phyloP scores from a whole-genome alignment of 2,888 invertebrate species.

The Spatulosminthurus flaviceps region DNA sequence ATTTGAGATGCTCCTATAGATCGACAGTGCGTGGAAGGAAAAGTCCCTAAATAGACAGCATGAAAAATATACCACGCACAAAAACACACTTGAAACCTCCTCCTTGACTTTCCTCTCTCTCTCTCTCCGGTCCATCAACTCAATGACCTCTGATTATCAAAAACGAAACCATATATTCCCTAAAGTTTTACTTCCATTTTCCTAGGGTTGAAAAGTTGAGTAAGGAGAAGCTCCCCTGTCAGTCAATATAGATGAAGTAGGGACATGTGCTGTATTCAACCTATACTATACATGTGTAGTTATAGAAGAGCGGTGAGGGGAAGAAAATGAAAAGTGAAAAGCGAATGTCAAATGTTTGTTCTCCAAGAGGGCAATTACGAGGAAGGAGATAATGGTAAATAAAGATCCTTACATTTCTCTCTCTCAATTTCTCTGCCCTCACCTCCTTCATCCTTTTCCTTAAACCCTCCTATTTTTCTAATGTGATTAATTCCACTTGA shows the following conservation, averaged over 20 bases:
- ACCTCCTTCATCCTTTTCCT: neutral
- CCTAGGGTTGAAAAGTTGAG: neutral
- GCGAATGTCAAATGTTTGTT: slow-evolving; percentile 23
- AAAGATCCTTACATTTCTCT: neutral
- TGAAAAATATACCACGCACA: neutral
- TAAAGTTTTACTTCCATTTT: neutral
- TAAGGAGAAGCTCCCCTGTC: slow-evolving; percentile 5
- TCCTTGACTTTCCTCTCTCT: slow-evolving; percentile 47
- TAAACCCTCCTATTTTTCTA: neutral
- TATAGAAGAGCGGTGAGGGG: neutral
- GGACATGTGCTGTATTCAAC: too few species aligned
- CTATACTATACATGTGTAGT: neutral
- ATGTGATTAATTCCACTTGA: slow-evolving; percentile 14
- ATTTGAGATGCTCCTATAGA: too few species aligned
- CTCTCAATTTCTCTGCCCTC: neutral
- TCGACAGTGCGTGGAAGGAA: too few species aligned
- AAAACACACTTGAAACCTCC: slow-evolving; percentile 37
- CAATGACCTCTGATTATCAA: slow-evolving; percentile 51
- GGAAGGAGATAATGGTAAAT: slow-evolving; percentile 13
- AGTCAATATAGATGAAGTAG: neutral
- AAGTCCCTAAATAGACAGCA: too few species aligned
- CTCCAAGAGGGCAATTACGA: slow-evolving; percentile 37
- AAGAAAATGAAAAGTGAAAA: slow-evolving; percentile 38
- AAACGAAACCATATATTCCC: slow-evolving; percentile 34
- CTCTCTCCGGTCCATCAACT: slow-evolving; percentile 52